Evolutionary conservation across 92 coral and sea anemone genomes (phyloP).

Genomic region (Palythoa grandiflora): DNA sequence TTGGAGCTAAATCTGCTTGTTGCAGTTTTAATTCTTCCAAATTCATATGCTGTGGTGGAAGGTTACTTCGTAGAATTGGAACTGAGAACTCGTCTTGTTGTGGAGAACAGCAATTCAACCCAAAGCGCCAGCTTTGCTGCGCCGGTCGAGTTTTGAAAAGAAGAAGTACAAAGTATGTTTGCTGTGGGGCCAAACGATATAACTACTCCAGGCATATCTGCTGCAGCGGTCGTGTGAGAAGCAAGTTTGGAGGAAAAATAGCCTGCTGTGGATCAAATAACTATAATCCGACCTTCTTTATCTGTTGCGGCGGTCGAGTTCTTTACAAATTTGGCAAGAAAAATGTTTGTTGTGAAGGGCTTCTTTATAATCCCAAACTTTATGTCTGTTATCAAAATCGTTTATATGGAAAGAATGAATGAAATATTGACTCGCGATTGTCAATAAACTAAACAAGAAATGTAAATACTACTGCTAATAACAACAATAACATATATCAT

Average conservation of each 20-base stretch:
- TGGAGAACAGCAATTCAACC: background rate
- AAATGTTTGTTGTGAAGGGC: constrained; percentile 16
- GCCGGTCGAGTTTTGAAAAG: constrained; percentile 19
- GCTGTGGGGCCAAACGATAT: constrained; percentile 7
- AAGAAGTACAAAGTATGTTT: background rate
- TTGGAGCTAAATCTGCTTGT: constrained; percentile 8
- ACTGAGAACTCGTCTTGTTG: constrained; percentile 11
- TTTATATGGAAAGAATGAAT: background rate
- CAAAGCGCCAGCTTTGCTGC: constrained; percentile 6
- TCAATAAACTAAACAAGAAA: no score
- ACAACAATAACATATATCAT: no score
- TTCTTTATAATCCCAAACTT: background rate
- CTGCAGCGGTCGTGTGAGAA: background rate
- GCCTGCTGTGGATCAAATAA: constrained; percentile 24
- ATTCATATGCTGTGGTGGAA: constrained; percentile 16
- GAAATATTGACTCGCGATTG: no score
- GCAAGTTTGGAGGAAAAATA: constrained; percentile 16
- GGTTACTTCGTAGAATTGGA: background rate
- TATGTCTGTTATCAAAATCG: background rate
- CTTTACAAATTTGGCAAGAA: constrained; percentile 26
- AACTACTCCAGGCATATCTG: background rate
- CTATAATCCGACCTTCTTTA: constrained; percentile 4
- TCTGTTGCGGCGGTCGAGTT: constrained; percentile 28
- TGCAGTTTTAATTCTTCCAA: background rate
- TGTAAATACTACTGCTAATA: background rate